Percentiles rank a stretch among this genome's conserved stretches.
These are phyloP conservation scores for Coelinius sp. DNA, from an alignment of 2,888 invertebrate genomes.

Conservation along the genomic window DNA sequence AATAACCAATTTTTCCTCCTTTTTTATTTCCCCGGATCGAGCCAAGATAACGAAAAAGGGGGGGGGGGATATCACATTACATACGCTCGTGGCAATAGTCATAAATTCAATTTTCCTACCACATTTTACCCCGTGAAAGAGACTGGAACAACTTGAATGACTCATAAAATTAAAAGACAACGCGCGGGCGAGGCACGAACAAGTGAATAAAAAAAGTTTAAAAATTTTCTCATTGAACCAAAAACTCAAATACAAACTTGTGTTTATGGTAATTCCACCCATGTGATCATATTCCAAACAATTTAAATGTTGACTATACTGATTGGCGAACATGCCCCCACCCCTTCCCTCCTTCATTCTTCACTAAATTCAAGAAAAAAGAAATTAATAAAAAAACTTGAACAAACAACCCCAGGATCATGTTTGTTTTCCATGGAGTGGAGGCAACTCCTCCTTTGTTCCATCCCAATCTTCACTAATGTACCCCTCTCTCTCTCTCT, in stretches of 20 bases:
- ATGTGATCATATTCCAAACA: constrained; percentile 4
- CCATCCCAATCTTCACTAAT: constrained; percentile 20
- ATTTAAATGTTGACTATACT: background rate
- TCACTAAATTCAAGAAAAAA: background rate
- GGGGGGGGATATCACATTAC: constrained; percentile 50
- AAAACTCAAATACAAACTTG: background rate
- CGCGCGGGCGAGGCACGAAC: constrained; percentile 36
- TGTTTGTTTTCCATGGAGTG: constrained; percentile 15
- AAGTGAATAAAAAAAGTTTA: background rate
- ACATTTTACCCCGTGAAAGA: background rate
- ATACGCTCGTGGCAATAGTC: constrained; percentile 24
- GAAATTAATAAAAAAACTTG: background rate
- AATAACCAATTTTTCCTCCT: background rate
- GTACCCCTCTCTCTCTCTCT: no score
- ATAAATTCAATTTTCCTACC: constrained; percentile 6
- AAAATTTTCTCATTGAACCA: background rate
- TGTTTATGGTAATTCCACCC: constrained; percentile 18
- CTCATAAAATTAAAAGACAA: constrained; percentile 56
- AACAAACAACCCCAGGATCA: constrained; percentile 7
- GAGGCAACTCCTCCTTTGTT: background rate
- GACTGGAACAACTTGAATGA: constrained; percentile 33
- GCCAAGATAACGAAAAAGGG: constrained; percentile 27
- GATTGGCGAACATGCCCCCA: constrained; percentile 8
- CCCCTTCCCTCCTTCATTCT: background rate
- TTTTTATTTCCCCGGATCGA: background rate